A percentile compares a stretch with the other conserved stretches of the same genome.
Conservation (phyloP, 2,888 invertebrate species). For the Aelia acuminata region DNA sequence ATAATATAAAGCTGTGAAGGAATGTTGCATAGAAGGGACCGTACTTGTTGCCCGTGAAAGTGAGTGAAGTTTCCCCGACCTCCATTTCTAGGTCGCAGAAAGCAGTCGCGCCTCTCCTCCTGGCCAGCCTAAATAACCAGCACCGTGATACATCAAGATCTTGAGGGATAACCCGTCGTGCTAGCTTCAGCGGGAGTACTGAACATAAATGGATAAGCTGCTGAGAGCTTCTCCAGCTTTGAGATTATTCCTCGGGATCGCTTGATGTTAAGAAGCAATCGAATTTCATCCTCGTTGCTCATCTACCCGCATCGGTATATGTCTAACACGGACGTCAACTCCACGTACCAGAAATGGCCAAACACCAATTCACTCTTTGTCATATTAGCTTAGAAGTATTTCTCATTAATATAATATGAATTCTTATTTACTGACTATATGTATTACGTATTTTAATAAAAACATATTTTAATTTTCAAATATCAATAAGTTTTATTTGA, state of each 20-base stretch:
- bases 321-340: not conserved
- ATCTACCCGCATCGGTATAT: not conserved
- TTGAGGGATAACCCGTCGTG: not conserved
- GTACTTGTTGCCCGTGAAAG: conserved; percentile 32
- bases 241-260: too few species aligned
- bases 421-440: too few species aligned
- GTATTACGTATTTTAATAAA: too few species aligned
- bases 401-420: too few species aligned
- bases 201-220: too few species aligned
- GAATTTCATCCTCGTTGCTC: not conserved
- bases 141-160: not conserved
- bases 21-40: not conserved
- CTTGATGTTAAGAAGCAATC: not conserved
- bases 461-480: too few species aligned
- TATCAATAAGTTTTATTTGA: too few species aligned
- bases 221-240: too few species aligned
- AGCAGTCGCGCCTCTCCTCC: conserved; percentile 14
- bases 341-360: too few species aligned
- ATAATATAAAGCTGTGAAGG: not conserved
- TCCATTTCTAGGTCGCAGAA: conserved; percentile 56
- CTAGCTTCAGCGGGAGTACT: not conserved
- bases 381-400: too few species aligned
- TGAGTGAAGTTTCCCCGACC: conserved; percentile 48
- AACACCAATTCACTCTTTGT: too few species aligned
- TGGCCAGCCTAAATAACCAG: conserved; percentile 6